Percentiles rank a stretch among this genome's conserved stretches.
phyloP scores from a whole-genome alignment of 2,888 invertebrate species.

The Nemapogon koenigi region DNA sequence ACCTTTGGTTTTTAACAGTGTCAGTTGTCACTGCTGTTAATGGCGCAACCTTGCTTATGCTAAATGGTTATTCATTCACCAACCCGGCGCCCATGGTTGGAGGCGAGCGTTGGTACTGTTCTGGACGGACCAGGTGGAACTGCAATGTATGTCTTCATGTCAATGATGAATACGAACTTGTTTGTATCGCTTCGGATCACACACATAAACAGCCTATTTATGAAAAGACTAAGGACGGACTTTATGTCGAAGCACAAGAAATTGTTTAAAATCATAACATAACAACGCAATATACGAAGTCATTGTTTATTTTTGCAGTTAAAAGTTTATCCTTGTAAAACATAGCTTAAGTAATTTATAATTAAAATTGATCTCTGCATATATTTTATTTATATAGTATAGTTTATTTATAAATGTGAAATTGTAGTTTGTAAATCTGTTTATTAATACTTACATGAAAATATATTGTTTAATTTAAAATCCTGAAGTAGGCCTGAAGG shows the following conservation, averaged over 20 bases:
- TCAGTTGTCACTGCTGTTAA: conserved; percentile 49
- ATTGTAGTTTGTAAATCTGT: too few relatives aligned
- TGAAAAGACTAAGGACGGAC: conserved; percentile 37
- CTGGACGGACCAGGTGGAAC: conserved; percentile 38
- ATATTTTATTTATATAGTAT: too few relatives aligned
- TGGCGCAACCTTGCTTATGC: conserved; percentile 49
- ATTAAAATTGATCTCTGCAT: too few relatives aligned
- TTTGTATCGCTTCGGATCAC: conserved; percentile 45
- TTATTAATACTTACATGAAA: too few relatives aligned
- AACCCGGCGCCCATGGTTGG: conserved; percentile 47
- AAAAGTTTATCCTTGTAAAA: neutral
- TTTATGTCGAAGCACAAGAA: conserved; percentile 29
- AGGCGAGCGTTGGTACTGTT: conserved; percentile 54
- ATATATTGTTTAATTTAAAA: too few relatives aligned
- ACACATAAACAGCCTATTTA: conserved; percentile 42
- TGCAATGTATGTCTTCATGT: conserved; percentile 50
- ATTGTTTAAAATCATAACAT: neutral
- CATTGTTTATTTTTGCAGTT: too few relatives aligned
- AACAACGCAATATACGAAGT: neutral
- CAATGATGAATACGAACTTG: conserved; percentile 53
- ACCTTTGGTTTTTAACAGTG: too few relatives aligned
- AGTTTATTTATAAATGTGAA: too few relatives aligned
- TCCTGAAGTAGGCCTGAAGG: too few relatives aligned
- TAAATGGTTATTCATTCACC: conserved; percentile 48
- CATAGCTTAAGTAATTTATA: too few relatives aligned